Evolutionary conservation across 2,113 vertebrate species (phyloP).

Genomic region (Agapornis roseicollis): DNA sequence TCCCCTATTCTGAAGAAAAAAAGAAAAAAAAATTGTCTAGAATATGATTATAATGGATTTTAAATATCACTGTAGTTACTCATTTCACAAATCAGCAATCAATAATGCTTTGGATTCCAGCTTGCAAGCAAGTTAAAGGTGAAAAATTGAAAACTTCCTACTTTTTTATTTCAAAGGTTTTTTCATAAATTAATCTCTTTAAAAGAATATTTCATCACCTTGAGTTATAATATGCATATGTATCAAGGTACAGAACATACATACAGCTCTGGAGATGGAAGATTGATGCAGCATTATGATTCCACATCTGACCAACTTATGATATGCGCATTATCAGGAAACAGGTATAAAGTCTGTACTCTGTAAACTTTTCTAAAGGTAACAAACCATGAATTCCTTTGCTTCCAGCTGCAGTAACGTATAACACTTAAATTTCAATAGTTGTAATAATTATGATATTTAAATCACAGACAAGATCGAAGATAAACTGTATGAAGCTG

Average conservation of each 20-base stretch:
- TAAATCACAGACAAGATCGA: not conserved
- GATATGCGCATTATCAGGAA: not conserved
- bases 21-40: not conserved
- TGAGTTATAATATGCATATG: not conserved
- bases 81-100: not conserved
- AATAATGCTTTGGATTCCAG: not conserved
- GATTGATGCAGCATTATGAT: not conserved
- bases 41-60: not conserved
- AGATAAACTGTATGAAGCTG: not conserved
- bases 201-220: not conserved
- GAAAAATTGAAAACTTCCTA: not conserved
- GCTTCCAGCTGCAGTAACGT: not conserved
- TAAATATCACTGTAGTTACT: not conserved
- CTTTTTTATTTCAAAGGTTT: not conserved
- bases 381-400: not conserved
- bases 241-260: not conserved
- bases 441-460: not conserved
- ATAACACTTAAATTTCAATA: not conserved
- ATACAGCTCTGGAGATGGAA: not conserved
- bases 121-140: not conserved
- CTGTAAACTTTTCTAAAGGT: not conserved
- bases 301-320: not conserved
- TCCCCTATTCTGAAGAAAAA: not conserved
- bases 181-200: not conserved
- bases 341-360: not conserved